Conservation (phyloP, 1,140 invertebrate genomes). For the Thaumetopoea pityocampa region DNA sequence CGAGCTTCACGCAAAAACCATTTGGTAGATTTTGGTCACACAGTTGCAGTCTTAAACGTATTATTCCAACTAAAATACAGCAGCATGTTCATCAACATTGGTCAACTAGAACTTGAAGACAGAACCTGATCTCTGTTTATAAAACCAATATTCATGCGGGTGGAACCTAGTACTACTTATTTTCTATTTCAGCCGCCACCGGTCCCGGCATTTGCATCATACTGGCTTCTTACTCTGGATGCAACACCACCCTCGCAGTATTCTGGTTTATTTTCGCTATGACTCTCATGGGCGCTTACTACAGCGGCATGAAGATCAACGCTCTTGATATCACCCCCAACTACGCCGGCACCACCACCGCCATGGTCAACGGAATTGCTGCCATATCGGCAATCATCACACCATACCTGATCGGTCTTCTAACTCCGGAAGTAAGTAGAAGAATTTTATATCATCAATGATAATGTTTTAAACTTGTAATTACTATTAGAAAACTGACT, state of each 20-base stretch:
- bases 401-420: slow-evolving; percentile 86
- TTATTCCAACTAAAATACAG: no score
- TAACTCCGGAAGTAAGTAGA: slow-evolving; percentile 82
- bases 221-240: slow-evolving; percentile 88
- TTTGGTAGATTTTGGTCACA: no score
- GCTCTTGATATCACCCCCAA: slow-evolving; percentile 89
- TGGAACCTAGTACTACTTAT: neutral
- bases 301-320: slow-evolving; percentile 87
- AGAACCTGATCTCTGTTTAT: neutral
- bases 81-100: no score
- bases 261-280: slow-evolving; percentile 83
- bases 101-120: no score
- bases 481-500: no score
- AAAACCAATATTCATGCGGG: neutral
- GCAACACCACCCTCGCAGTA: slow-evolving; percentile 79
- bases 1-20: no score
- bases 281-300: slow-evolving; percentile 86
- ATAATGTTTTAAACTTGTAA: neutral
- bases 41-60: no score
- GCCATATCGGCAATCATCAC: slow-evolving; percentile 86
- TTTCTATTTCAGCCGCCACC: slow-evolving; percentile 78
- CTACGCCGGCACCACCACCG: slow-evolving; percentile 89
- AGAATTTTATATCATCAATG: neutral
- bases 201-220: slow-evolving; percentile 87
- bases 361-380: slow-evolving; percentile 89